phyloP scores from a whole-genome alignment of 1,140 invertebrate species.

The Trypoxylus dichotomus region DNA sequence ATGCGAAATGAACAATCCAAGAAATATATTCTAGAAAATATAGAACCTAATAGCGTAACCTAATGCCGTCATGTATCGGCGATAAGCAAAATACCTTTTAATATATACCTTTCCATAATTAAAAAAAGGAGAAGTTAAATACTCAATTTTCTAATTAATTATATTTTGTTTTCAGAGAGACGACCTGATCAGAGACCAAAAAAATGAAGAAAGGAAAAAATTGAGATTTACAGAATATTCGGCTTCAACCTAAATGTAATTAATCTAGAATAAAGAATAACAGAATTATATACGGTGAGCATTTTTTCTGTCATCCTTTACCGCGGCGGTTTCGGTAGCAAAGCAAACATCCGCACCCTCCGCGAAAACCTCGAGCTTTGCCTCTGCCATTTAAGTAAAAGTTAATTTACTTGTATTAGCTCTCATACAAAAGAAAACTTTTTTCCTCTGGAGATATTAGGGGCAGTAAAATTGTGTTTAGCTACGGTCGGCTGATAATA shows the following conservation, averaged over 20 bases:
- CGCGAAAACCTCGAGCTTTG: background rate
- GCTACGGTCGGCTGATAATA: constrained; percentile 33
- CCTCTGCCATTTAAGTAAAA: constrained; percentile 40
- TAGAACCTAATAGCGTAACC: too few relatives aligned
- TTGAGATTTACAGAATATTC: background rate
- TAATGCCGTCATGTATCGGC: too few relatives aligned
- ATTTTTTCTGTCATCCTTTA: background rate
- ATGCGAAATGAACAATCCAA: too few relatives aligned
- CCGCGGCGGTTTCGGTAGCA: background rate
- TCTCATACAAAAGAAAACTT: constrained; percentile 42
- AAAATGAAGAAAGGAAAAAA: background rate
- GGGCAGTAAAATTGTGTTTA: constrained; percentile 36
- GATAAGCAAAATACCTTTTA: too few relatives aligned
- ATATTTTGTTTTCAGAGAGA: background rate
- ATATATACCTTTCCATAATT: too few relatives aligned
- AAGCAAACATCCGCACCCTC: constrained; percentile 32
- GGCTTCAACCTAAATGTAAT: background rate
- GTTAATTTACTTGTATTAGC: constrained; percentile 46
- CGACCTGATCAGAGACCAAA: background rate
- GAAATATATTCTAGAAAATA: too few relatives aligned
- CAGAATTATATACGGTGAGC: constrained; percentile 4
- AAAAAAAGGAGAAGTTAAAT: background rate
- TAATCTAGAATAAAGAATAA: constrained; percentile 16
- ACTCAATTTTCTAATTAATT: background rate
- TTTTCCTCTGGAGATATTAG: constrained; percentile 42